Evolutionary conservation across 2,888 invertebrate species (phyloP).

Genomic region (Dione vanillae): DNA sequence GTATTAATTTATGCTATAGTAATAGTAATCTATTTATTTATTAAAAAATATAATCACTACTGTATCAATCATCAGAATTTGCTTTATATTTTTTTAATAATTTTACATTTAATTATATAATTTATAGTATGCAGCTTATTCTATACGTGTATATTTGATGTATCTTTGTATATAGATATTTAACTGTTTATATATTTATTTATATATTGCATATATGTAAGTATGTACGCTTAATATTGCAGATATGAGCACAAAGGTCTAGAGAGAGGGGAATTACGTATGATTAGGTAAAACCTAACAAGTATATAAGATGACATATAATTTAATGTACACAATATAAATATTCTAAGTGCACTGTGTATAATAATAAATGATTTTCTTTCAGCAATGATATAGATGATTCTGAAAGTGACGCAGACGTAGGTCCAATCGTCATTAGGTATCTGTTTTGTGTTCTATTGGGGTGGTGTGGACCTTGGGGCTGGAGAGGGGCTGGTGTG

Average conservation of each 20-base stretch:
- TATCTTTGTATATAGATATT: slow-evolving; percentile 36
- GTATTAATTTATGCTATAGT: not conserved
- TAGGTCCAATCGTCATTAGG: slow-evolving; percentile 73
- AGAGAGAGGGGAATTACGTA: slow-evolving; percentile 38
- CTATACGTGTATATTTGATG: not conserved
- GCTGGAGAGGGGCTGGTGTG: slow-evolving; percentile 22
- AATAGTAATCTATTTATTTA: not conserved
- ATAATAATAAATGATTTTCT: slow-evolving; percentile 61
- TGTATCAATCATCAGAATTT: not conserved
- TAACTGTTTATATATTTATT: slow-evolving; percentile 19
- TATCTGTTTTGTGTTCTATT: slow-evolving; percentile 63
- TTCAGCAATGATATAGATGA: slow-evolving; percentile 78
- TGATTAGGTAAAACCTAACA: slow-evolving; percentile 68
- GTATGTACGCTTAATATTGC: slow-evolving; percentile 36
- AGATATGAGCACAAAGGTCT: slow-evolving; percentile 29
- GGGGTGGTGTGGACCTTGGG: slow-evolving; percentile 45
- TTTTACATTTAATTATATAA: not conserved
- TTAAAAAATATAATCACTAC: not conserved
- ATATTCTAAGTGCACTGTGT: slow-evolving; percentile 54
- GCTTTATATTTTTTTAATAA: slow-evolving; percentile 3
- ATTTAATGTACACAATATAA: not conserved
- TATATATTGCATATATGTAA: slow-evolving; percentile 17
- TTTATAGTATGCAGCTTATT: slow-evolving; percentile 3
- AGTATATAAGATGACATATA: slow-evolving; percentile 9
- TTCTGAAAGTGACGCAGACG: slow-evolving; percentile 61